Evolutionary conservation across 2,113 vertebrate species (phyloP), one percentile per base, ranked within the genome.

Genomic region (Gavialis gangeticus): DNA sequence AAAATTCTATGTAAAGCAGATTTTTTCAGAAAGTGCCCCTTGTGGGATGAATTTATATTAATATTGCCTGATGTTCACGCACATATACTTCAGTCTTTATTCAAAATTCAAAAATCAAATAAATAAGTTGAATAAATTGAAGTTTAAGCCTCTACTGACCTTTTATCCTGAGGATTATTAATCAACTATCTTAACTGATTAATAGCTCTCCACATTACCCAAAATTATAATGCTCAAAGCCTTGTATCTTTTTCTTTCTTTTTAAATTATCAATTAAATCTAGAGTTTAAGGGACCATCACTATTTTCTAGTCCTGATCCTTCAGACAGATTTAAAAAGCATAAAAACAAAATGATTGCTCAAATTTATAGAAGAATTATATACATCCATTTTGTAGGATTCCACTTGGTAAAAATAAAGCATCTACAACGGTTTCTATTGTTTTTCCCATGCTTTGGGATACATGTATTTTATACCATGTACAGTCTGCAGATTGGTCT

Each of bases 31-130:
- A 37, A 60, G 63, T n/a, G 19, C 16, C 79, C 55, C 46, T 12
- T 34, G 55, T 46, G 12, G 46, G 73, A 25, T 69, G 3, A 82
- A 84, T 37, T 75, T 58, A 62, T 69, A 75, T 1, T 15, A 62
- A 73, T 86, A 85, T 82, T 86, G 5, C 15, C 6, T 86, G 62
- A 34, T 85, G 12, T n/a, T 46, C 10, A 15, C 15, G 67, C 15
- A 9, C 2, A 3, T 87, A 79, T 55, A 5, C 63, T 79, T 84
- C 28, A 75, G 15, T 85, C 7, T 14, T 81, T 55, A 58, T 75
- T 94, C 83, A 73, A 93, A 93, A 58, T 75, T 94, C 83, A 73
- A 93, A 93, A 88, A 18, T 78, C 75, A 55, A 91, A 89, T 62
- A 85, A 87, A 93, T 62, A 64, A 27, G 60, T 19, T 30, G 4